Conservation (phyloP, 1,140 invertebrate species). For the Trinorchestia longiramus region DNA sequence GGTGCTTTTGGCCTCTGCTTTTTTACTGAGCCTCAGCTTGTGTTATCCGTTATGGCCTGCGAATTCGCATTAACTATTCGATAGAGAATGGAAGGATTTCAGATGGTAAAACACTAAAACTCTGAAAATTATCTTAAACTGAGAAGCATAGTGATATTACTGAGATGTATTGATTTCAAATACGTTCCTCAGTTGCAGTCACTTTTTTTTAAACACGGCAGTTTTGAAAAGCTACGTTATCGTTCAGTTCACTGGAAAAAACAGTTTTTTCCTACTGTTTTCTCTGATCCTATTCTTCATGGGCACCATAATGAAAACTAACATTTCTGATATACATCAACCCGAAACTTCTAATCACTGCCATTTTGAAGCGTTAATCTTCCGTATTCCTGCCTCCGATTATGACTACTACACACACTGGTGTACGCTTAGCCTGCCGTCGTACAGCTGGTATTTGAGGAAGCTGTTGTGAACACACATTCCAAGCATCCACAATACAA, state of each 20-base stretch:
- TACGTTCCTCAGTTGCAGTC: not conserved
- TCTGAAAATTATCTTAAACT: not conserved
- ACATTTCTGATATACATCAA: not conserved
- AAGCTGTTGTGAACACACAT: not conserved
- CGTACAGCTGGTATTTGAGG: not conserved
- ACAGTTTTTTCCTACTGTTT: not conserved
- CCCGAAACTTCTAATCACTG: too few species aligned
- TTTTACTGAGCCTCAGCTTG: not conserved
- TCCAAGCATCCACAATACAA: not conserved
- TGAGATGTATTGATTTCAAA: not conserved
- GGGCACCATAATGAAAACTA: not conserved
- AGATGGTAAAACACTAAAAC: not conserved
- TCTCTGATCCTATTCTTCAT: not conserved
- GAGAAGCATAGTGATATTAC: not conserved
- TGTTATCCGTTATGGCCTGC: not conserved
- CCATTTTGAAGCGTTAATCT: too few species aligned
- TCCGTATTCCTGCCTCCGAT: too few species aligned
- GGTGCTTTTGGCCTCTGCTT: not conserved
- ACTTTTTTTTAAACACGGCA: not conserved
- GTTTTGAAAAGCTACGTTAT: not conserved
- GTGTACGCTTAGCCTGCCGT: too few species aligned
- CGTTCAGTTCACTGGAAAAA: too few species aligned
- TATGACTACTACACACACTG: too few species aligned
- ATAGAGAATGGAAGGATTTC: not conserved
- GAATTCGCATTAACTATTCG: not conserved